phyloP scores from a whole-genome alignment of 2,797 vertebrate genomes.

The Nyctibius grandis region DNA sequence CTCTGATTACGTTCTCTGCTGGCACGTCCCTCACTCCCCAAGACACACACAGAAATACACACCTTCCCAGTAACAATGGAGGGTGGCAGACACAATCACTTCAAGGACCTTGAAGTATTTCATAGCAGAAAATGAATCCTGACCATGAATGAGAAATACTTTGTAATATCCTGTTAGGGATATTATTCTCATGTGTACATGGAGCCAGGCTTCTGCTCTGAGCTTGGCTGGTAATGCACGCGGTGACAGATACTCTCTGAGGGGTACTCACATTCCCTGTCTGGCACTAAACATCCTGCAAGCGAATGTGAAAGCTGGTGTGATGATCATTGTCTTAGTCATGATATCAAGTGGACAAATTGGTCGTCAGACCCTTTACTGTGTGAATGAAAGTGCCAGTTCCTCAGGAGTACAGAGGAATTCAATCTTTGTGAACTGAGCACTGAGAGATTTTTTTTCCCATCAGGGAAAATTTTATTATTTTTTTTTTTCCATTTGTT shows the following conservation, averaged over 20 bases:
- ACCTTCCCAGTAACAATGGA: not conserved
- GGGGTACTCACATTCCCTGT: rapidly evolving
- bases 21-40: not conserved
- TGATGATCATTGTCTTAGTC: not conserved
- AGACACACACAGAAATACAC: rapidly evolving
- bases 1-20: not conserved
- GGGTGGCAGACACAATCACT: not conserved
- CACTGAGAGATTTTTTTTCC: rapidly evolving
- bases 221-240: not conserved
- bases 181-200: not conserved
- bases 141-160: not conserved
- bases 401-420: not conserved
- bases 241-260: not conserved
- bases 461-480: not conserved
- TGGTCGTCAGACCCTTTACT: not conserved
- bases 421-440: not conserved
- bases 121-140: not conserved
- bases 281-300: not conserved
- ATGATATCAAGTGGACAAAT: not conserved
- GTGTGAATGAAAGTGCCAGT: not conserved
- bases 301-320: not conserved
- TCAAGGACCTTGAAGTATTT: not conserved
- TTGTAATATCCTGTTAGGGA: not conserved
- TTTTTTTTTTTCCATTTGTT: not conserved
- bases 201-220: not conserved